Base-by-base conservation (phyloP, 1,140 invertebrate genomes). In the Pemphigus obesinymphae region DNA sequence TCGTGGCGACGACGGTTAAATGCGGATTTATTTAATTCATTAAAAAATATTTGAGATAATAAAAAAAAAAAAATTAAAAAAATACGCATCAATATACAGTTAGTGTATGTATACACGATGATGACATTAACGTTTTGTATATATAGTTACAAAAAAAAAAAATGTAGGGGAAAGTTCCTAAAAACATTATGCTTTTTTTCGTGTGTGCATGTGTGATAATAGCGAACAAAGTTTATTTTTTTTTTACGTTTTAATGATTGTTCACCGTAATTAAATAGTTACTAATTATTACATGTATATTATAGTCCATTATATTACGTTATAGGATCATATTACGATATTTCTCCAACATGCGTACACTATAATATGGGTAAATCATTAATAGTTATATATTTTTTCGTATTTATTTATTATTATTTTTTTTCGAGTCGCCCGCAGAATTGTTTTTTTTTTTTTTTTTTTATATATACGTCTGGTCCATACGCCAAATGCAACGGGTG, bases 401-500 rank as follows among this genome's bases (percentile, higher is more conserved):
- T 43, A 26, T 15, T 58, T 58, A 26, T 26, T n/a, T 58, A 26
- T 26, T n/a, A n/a, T 26, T 55, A 23, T 55, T 2, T 68, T 68
- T 29, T 70, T 26, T 70, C 66, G 23, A 70, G 43, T 70, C 15
- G 23, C 37, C 37, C n/a, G 34, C 37, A 68, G 34, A n/a, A n/a
- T n/a, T n/a, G 6, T 26, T 70, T 43, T 70, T 40, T 37, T 40
- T n/a, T n/a, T n/a, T n/a, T n/a, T n/a, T n/a, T n/a, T n/a, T n/a
- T n/a, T 23, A 2, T 31, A 8, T 20, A 4, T 13, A 11, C 37
- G 40, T 26, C 40, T 29, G 68, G 68, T 70, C 23, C 10, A 26
- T 43, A 43, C 45, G 68, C 68, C 68, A 58, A 61, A 58, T 78
- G 50, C 29, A 78, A 61, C 53, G 45, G 72, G 72, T 78, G 75